Evolutionary conservation across 2,113 vertebrate genomes (phyloP).

Genomic region (Aleadryas rufinucha): DNA sequence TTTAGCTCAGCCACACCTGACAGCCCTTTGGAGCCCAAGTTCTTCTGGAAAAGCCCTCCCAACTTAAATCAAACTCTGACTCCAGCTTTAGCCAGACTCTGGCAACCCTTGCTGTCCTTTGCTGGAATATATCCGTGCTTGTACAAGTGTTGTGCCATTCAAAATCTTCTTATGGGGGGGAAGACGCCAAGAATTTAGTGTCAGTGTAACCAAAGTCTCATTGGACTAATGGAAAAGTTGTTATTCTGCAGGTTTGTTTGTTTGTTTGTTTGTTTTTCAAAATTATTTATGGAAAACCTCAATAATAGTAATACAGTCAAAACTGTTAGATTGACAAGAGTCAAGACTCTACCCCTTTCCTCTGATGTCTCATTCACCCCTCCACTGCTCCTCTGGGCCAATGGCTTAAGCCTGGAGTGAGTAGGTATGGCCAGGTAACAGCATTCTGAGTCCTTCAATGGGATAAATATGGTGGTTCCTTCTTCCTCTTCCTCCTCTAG

Average conservation of each 20-base stretch:
- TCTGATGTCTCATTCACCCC: too few species aligned
- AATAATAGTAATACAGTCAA: neutral
- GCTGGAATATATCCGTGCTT: neutral
- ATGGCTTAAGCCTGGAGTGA: neutral
- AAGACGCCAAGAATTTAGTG: neutral
- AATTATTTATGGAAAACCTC: neutral
- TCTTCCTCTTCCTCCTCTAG: neutral
- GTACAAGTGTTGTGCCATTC: neutral
- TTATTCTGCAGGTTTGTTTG: neutral
- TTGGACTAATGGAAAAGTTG: neutral
- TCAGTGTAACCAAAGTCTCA: neutral
- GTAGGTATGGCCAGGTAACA: neutral
- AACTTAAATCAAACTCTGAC: neutral
- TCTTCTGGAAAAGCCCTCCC: neutral
- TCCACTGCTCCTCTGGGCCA: too few species aligned
- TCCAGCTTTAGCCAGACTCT: neutral
- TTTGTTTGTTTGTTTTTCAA: neutral
- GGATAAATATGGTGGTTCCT: neutral
- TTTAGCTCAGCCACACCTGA: neutral
- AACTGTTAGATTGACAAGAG: too few species aligned
- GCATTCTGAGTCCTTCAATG: neutral
- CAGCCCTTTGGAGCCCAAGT: neutral
- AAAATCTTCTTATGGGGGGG: neutral
- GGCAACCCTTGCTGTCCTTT: neutral
- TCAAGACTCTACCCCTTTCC: neutral